These are phyloP conservation scores for Trilocha varians DNA, from an alignment of 2,888 invertebrate genomes.

Conservation along the genomic window DNA sequence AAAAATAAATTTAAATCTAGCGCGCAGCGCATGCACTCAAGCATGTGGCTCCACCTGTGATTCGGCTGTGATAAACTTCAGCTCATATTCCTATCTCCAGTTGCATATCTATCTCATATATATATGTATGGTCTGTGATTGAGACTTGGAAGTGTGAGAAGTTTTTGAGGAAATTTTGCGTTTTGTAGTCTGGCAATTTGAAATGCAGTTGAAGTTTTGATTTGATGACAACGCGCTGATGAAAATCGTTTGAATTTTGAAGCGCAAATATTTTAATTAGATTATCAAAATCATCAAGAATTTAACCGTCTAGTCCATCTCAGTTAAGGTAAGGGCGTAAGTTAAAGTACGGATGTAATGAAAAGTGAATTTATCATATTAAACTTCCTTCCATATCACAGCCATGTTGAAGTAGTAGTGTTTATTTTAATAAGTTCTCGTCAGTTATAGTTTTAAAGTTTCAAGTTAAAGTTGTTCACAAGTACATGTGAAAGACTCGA, in stretches of 20 bases:
- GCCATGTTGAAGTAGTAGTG: conserved; percentile 74
- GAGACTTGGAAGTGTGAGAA: too few relatives aligned
- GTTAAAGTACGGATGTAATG: conserved; percentile 64
- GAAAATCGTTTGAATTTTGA: conserved; percentile 41
- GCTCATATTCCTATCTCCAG: too few relatives aligned
- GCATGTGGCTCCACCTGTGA: too few relatives aligned
- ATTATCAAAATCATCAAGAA: conserved; percentile 58
- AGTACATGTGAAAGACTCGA: conserved; percentile 70
- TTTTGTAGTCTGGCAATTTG: too few relatives aligned
- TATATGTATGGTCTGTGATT: too few relatives aligned
- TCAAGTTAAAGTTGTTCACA: conserved; percentile 66
- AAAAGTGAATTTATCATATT: conserved; percentile 70
- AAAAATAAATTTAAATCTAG: too few relatives aligned
- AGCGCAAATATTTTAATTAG: conserved; percentile 20
- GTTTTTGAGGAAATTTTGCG: too few relatives aligned
- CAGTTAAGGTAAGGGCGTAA: conserved; percentile 72
- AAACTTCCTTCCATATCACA: conserved; percentile 70
- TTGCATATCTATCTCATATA: too few relatives aligned
- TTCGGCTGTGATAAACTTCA: too few relatives aligned
- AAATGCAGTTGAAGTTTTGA: too few relatives aligned
- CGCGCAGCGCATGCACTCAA: too few relatives aligned
- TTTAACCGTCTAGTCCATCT: conserved; percentile 62
- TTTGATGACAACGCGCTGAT: conserved; percentile 47
- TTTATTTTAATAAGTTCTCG: conserved; percentile 68
- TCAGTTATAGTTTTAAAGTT: conserved; percentile 63